Conservation (phyloP, 2,113 vertebrate genomes). For the Oenanthe melanoleuca region DNA sequence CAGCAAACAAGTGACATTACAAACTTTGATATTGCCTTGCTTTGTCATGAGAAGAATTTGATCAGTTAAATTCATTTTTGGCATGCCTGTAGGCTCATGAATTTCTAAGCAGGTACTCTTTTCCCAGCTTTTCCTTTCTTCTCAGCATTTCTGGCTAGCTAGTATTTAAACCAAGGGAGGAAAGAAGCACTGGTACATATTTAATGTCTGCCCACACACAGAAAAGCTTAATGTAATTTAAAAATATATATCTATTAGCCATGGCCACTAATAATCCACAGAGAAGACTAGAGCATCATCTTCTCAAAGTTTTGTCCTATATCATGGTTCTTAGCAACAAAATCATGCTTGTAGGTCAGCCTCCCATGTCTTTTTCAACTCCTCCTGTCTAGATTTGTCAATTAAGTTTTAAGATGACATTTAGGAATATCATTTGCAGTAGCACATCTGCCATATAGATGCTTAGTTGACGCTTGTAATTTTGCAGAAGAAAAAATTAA, state of each 20-base stretch:
- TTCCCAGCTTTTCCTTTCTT: not conserved
- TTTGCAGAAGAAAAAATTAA: not conserved
- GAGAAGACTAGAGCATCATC: not conserved
- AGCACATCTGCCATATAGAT: not conserved
- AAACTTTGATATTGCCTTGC: not conserved
- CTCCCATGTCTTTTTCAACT: not conserved
- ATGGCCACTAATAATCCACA: not conserved
- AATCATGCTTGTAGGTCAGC: not conserved
- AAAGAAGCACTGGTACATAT: not conserved
- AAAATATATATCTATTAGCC: not conserved
- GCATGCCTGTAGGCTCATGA: not conserved
- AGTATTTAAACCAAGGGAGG: not conserved
- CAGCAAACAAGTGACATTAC: not conserved
- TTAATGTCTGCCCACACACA: not conserved
- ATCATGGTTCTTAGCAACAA: not conserved
- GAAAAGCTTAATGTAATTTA: not conserved
- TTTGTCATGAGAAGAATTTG: not conserved
- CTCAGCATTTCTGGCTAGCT: not conserved
- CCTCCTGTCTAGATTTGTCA: not conserved
- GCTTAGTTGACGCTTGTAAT: not conserved
- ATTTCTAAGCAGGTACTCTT: not conserved
- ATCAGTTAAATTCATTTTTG: not conserved
- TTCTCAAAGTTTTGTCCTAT: not conserved
- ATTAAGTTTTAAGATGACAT: not conserved
- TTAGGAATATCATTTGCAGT: not conserved